Evolutionary conservation across 2,113 vertebrate species (phyloP).

Genomic region (Lagopus leucura): DNA sequence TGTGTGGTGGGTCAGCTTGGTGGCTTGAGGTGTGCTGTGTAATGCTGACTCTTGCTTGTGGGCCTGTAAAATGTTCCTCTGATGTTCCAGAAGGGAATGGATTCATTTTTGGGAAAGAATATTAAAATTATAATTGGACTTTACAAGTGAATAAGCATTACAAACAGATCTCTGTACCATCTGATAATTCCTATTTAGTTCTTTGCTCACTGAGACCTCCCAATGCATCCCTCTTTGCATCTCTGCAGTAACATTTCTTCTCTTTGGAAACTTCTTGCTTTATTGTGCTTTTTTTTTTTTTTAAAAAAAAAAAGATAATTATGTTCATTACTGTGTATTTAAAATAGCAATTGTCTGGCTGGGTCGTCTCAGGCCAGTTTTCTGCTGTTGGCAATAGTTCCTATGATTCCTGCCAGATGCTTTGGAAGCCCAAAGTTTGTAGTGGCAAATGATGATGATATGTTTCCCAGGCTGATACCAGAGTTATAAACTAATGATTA

Average conservation of each 20-base stretch:
- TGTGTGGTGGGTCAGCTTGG: not conserved
- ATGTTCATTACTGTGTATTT: not conserved
- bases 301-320: too few relatives aligned
- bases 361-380: not conserved
- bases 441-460: not conserved
- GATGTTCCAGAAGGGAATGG: not conserved
- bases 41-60: not conserved
- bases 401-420: constrained; percentile 22
- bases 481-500: not conserved
- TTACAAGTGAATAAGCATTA: not conserved
- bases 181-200: not conserved
- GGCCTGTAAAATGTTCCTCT: not conserved
- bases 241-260: not conserved
- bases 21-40: not conserved
- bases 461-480: not conserved
- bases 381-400: not conserved
- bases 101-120: not conserved
- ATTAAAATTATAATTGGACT: not conserved
- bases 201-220: not conserved
- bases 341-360: not conserved
- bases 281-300: not conserved
- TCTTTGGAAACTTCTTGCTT: not conserved
- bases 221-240: not conserved
- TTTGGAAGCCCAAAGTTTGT: not conserved
- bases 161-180: not conserved